phyloP scores from a whole-genome alignment of 2,888 invertebrate species.

The Salticus scenicus region DNA sequence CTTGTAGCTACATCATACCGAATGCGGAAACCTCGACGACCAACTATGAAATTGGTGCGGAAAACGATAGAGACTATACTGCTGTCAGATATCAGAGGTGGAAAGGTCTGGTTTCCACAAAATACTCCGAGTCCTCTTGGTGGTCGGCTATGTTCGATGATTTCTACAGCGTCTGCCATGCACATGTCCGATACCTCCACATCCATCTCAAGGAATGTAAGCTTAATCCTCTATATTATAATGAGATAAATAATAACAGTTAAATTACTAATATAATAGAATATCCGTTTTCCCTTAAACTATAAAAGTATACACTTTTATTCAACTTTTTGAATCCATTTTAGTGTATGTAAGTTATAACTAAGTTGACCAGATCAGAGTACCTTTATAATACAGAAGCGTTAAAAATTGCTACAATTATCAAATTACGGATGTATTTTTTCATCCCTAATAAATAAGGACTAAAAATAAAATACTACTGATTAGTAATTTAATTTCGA shows the following conservation, averaged over 20 bases:
- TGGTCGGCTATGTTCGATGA: slow-evolving; percentile 6
- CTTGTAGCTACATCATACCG: neutral
- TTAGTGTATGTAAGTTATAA: too few species aligned
- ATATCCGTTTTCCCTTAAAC: too few species aligned
- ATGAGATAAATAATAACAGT: neutral
- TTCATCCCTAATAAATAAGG: too few species aligned
- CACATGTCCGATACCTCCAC: slow-evolving; percentile 49
- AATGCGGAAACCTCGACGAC: slow-evolving; percentile 37
- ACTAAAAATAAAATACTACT: too few species aligned
- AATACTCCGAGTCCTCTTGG: slow-evolving; percentile 24
- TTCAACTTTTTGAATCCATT: too few species aligned
- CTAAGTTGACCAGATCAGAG: too few species aligned
- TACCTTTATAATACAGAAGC: too few species aligned
- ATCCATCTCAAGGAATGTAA: slow-evolving; percentile 42
- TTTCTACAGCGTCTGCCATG: slow-evolving; percentile 7
- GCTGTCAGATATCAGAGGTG: slow-evolving; percentile 2
- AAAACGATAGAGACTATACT: slow-evolving; percentile 29
- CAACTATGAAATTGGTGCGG: slow-evolving; percentile 29
- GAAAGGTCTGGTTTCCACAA: slow-evolving; percentile 43
- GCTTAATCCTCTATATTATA: slow-evolving; percentile 30
- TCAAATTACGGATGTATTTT: too few species aligned
- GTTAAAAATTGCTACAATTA: too few species aligned
- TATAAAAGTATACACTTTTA: too few species aligned
- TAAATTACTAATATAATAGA: too few species aligned
- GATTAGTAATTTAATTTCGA: too few species aligned